Evolutionary conservation across 2,113 vertebrate genomes (phyloP).

Genomic region (Hirundichthys speculiger): DNA sequence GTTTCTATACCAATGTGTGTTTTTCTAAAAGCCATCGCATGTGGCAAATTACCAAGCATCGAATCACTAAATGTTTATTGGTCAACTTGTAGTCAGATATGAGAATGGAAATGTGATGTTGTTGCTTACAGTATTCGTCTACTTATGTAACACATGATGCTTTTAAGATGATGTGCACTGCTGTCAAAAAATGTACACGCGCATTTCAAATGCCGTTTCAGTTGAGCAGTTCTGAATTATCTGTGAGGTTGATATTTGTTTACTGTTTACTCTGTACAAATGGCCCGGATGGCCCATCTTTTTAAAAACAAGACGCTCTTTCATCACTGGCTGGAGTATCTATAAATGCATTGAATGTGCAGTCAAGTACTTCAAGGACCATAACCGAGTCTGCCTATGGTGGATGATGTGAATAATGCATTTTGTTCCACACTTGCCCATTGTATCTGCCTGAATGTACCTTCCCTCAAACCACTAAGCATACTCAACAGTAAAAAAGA

Average conservation of each 20-base stretch:
- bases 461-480: slow-evolving; percentile 34
- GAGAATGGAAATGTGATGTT: slow-evolving; percentile 52
- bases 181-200: background rate
- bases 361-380: slow-evolving; percentile 23
- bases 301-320: background rate
- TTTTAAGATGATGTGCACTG: slow-evolving; percentile 46
- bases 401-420: slow-evolving; percentile 55
- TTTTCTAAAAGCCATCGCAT: slow-evolving; percentile 45
- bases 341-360: slow-evolving; percentile 14
- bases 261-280: slow-evolving; percentile 20
- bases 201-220: slow-evolving; percentile 35
- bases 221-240: slow-evolving; percentile 34
- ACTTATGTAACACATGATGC: slow-evolving; percentile 34
- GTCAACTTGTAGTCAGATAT: slow-evolving; percentile 48
- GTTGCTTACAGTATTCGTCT: slow-evolving; percentile 51
- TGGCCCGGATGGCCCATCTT: background rate
- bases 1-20: slow-evolving; percentile 31
- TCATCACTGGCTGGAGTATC: slow-evolving; percentile 12
- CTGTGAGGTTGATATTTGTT: slow-evolving; percentile 30
- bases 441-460: slow-evolving; percentile 52
- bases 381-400: slow-evolving; percentile 13
- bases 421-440: slow-evolving; percentile 18
- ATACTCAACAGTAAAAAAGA: slow-evolving; percentile 2
- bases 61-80: slow-evolving; percentile 47
- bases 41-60: slow-evolving; percentile 47